Conservation (phyloP, 1,140 invertebrate genomes). For the Babylonia areolata region DNA sequence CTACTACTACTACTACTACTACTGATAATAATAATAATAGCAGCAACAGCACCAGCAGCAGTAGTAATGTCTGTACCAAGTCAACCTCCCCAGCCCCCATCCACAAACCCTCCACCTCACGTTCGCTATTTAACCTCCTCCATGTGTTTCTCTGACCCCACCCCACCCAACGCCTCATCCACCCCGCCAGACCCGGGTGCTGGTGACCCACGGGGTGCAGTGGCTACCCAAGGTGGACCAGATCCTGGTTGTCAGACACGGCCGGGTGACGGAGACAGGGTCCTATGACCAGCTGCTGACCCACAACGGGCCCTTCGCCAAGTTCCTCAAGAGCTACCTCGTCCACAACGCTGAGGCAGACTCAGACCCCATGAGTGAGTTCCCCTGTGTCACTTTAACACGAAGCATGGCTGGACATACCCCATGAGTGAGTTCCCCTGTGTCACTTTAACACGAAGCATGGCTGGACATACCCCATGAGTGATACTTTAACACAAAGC, state of each 20-base stretch:
- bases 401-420: neutral
- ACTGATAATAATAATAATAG: no score
- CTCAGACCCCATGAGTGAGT: neutral
- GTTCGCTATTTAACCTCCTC: neutral
- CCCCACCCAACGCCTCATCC: no score
- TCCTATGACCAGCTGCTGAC: constrained; percentile 68
- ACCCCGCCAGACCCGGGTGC: constrained; percentile 61
- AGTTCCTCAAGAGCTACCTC: constrained; percentile 70
- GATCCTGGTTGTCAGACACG: constrained; percentile 78
- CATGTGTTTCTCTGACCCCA: neutral
- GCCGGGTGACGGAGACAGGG: constrained; percentile 72
- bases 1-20: no score
- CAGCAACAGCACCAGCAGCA: no score
- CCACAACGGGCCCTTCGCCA: constrained; percentile 72
- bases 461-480: neutral
- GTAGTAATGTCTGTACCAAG: no score
- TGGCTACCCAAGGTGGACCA: constrained; percentile 77
- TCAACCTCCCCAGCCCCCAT: no score
- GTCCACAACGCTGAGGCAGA: constrained; percentile 50
- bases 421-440: neutral
- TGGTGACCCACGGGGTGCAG: constrained; percentile 73
- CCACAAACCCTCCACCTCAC: no score
- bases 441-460: neutral
- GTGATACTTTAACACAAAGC: no score
- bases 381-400: neutral